A percentile compares a stretch with the other conserved stretches of the same genome.
phyloP scores from a whole-genome alignment of 2,888 invertebrate species.

The Clusia tigrina region DNA sequence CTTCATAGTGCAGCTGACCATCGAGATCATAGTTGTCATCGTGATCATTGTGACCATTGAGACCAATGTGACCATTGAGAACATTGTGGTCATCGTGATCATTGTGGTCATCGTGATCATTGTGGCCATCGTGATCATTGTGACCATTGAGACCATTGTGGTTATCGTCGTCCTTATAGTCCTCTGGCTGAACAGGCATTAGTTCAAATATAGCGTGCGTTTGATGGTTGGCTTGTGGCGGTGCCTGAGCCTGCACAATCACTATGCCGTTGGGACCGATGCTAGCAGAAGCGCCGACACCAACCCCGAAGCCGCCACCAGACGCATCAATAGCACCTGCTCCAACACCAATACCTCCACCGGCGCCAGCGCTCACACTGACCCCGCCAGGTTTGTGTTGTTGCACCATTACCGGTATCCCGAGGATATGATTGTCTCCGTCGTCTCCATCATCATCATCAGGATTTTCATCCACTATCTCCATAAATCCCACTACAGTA shows the following conservation, averaged over 20 bases:
- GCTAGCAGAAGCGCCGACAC: constrained; percentile 37
- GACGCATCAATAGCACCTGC: constrained; percentile 8
- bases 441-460: constrained; percentile 24
- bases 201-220: constrained; percentile 57
- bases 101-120: constrained; percentile 15
- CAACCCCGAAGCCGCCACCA: constrained; percentile 41
- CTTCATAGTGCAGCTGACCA: constrained; percentile 27
- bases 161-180: neutral
- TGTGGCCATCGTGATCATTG: constrained; percentile 16
- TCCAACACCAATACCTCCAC: neutral
- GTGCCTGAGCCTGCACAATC: constrained; percentile 46
- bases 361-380: no score
- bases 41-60: constrained; percentile 25
- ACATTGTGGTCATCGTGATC: constrained; percentile 14
- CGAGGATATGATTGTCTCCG: constrained; percentile 14
- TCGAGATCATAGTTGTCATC: constrained; percentile 32
- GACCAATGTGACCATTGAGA: constrained; percentile 16
- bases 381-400: neutral
- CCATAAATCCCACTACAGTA: constrained; percentile 2
- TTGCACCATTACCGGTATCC: neutral
- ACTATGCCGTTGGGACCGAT: constrained; percentile 47
- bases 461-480: constrained; percentile 8
- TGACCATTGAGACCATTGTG: constrained; percentile 6
- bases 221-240: constrained; percentile 55
- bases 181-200: constrained; percentile 39